Evolutionary conservation across 1,140 invertebrate species (phyloP).

Genomic region (Melitaea cinxia): DNA sequence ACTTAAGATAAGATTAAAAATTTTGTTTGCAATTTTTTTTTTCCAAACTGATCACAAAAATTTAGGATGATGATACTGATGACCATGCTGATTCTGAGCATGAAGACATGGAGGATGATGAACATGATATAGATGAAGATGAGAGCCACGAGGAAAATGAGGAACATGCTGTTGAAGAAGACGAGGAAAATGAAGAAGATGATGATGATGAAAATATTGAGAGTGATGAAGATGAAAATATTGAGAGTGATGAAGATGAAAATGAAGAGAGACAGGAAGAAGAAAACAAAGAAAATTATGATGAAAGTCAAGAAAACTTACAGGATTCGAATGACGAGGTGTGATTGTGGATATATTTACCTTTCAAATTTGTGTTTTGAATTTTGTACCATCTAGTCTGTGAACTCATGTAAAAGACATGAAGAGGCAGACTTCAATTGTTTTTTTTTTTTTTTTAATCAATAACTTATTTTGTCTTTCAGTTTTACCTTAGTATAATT

Average conservation of each 20-base stretch:
- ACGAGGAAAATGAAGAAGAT: constrained; percentile 27
- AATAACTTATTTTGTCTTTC: not conserved
- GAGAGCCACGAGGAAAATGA: constrained; percentile 28
- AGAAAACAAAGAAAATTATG: constrained; percentile 49
- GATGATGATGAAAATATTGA: constrained; percentile 59
- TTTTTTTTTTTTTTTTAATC: not conserved
- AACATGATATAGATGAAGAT: not conserved
- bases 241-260: constrained; percentile 53
- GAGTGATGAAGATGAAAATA: constrained; percentile 48
- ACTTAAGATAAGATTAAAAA: no score
- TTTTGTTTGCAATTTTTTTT: no score
- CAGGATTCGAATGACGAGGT: constrained; percentile 29
- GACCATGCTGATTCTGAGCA: constrained; percentile 37
- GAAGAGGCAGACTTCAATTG: not conserved
- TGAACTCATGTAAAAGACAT: constrained; percentile 4
- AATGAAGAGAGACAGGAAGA: constrained; percentile 56
- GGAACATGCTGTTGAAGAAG: constrained; percentile 41
- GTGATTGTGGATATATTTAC: constrained; percentile 1
- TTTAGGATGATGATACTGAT: constrained; percentile 45
- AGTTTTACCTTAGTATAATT: not conserved
- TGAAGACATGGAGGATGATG: constrained; percentile 22
- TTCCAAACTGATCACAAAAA: no score
- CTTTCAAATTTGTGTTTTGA: no score
- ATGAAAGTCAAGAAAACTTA: constrained; percentile 46
- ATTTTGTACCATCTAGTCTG: no score